phyloP scores from a whole-genome alignment of 2,888 invertebrate species.

The Parnassius mnemosyne region DNA sequence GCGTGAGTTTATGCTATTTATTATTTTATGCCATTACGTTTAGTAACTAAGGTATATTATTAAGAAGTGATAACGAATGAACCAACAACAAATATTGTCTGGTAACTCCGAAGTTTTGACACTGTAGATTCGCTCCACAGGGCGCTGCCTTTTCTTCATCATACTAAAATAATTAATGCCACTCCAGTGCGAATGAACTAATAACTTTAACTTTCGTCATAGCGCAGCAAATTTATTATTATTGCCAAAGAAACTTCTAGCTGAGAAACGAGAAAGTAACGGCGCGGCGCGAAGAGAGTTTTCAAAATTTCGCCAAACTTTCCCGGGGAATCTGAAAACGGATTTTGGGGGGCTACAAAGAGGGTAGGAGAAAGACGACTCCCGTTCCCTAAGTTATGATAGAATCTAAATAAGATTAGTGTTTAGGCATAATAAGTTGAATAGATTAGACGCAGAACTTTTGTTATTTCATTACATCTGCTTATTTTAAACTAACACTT shows the following conservation, averaged over 20 bases:
- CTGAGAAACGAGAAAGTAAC: conserved; percentile 72
- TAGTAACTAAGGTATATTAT: too few relatives aligned
- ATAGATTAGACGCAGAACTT: conserved; percentile 34
- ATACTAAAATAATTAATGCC: conserved; percentile 63
- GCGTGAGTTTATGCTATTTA: too few relatives aligned
- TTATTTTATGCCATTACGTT: too few relatives aligned
- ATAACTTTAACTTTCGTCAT: conserved; percentile 78
- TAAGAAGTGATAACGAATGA: too few relatives aligned
- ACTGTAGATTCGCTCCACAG: background rate
- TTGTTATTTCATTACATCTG: conserved; percentile 25
- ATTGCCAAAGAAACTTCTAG: conserved; percentile 67
- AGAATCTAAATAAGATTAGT: conserved; percentile 77
- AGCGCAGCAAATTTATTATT: conserved; percentile 74
- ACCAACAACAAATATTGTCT: too few relatives aligned
- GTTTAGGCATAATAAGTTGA: conserved; percentile 67
- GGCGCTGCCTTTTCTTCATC: conserved; percentile 26
- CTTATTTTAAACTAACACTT: background rate
- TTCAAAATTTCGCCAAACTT: conserved; percentile 67
- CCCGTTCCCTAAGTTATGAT: conserved; percentile 75
- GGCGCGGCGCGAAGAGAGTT: conserved; percentile 38
- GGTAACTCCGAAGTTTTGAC: background rate
- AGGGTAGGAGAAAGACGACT: conserved; percentile 41
- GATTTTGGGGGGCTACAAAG: conserved; percentile 72
- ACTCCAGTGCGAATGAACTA: conserved; percentile 73
- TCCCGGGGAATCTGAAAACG: conserved; percentile 71